phyloP scores from a whole-genome alignment of 2,888 invertebrate species.

The Bombyx huttoni region DNA sequence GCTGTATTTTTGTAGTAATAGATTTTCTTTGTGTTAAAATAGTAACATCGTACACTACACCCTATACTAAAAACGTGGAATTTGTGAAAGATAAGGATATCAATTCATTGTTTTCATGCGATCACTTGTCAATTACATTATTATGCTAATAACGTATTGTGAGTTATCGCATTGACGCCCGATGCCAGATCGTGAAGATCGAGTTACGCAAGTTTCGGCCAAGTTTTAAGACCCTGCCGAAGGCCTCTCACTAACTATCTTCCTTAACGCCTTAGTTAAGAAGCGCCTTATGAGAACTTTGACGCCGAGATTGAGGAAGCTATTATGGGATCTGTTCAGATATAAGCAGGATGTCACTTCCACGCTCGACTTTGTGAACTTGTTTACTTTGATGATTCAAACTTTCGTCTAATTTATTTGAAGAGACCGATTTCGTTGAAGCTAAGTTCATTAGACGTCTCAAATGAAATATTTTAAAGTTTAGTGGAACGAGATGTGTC shows the following conservation, averaged over 20 bases:
- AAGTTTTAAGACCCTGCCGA: constrained; percentile 68
- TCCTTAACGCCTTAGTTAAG: constrained; percentile 71
- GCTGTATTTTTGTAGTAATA: too few species aligned
- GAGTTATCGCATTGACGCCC: constrained; percentile 51
- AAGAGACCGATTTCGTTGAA: constrained; percentile 25
- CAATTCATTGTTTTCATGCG: neutral
- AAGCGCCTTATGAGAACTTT: constrained; percentile 71
- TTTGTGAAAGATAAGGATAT: neutral
- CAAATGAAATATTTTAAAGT: neutral
- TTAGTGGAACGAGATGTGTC: neutral
- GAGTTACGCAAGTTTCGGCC: constrained; percentile 61
- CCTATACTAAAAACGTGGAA: too few species aligned
- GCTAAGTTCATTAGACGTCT: constrained; percentile 16
- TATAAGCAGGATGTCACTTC: constrained; percentile 69
- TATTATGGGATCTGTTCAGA: constrained; percentile 67
- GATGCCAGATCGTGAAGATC: constrained; percentile 50
- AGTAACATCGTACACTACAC: too few species aligned
- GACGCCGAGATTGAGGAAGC: constrained; percentile 70
- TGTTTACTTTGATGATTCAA: constrained; percentile 63
- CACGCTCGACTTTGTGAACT: constrained; percentile 65
- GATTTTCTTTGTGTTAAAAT: too few species aligned
- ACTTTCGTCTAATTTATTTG: constrained; percentile 51
- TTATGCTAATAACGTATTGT: constrained; percentile 65
- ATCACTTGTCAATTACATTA: constrained; percentile 28
- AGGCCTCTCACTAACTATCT: constrained; percentile 67